Evolutionary conservation across 1,140 invertebrate genomes (phyloP).

Genomic region (Drosophila punjabiensis): DNA sequence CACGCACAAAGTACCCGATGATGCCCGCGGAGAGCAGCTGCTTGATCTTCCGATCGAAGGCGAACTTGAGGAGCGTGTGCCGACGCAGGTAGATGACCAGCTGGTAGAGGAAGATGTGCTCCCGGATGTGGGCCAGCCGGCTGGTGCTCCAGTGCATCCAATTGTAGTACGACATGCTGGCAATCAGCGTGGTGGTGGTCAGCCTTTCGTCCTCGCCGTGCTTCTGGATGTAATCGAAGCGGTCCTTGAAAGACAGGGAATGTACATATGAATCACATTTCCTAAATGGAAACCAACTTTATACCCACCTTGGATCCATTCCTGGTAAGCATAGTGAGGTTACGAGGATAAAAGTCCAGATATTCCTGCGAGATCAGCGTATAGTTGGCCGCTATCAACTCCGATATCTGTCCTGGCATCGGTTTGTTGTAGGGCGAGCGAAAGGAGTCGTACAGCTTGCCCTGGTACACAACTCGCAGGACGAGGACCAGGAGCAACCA

Average conservation of each 20-base stretch:
- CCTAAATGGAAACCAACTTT: rapidly evolving
- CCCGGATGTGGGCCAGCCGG: conserved; percentile 45
- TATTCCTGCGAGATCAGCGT: conserved; percentile 46
- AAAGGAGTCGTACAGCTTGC: conserved; percentile 67
- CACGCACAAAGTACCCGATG: conserved; percentile 38
- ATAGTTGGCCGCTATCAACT: conserved; percentile 50
- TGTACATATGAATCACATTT: no score
- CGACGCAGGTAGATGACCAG: conserved; percentile 61
- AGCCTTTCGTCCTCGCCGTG: not conserved
- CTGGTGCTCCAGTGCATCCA: conserved; percentile 43
- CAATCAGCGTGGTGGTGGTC: conserved; percentile 47
- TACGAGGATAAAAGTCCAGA: conserved; percentile 52
- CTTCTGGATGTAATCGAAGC: conserved; percentile 42
- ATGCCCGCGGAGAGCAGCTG: conserved; percentile 64
- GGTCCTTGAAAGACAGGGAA: not conserved
- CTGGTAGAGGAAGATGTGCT: conserved; percentile 67
- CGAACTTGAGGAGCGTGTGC: conserved; percentile 60
- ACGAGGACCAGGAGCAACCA: conserved; percentile 66
- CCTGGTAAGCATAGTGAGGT: conserved; percentile 29
- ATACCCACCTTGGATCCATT: not conserved
- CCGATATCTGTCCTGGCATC: conserved; percentile 39
- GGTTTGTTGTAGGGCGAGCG: conserved; percentile 34
- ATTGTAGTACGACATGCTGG: conserved; percentile 55
- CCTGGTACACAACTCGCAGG: conserved; percentile 61
- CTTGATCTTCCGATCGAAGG: conserved; percentile 67